These are phyloP conservation scores for Marmota monax DNA, from an alignment of 2,113 vertebrate genomes.

Conservation along the genomic window DNA sequence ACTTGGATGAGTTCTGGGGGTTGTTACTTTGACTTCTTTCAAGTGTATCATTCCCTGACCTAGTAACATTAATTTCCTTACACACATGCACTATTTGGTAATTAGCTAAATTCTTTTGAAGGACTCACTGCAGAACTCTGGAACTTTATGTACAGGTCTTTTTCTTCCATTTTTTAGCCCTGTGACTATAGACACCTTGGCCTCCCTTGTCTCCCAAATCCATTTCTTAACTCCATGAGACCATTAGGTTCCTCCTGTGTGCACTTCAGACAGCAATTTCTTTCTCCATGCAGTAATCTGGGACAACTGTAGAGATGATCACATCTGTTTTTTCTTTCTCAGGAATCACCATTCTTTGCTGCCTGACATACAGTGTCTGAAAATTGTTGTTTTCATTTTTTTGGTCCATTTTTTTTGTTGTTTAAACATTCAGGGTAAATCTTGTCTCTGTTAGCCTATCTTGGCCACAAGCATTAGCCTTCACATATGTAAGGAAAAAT, in stretches of 20 bases:
- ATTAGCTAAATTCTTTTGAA: constrained; percentile 22
- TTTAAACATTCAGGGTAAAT: not conserved
- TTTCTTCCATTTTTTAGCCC: not conserved
- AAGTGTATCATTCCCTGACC: not conserved
- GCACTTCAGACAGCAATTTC: not conserved
- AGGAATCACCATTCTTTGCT: constrained; percentile 35
- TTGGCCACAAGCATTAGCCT: constrained; percentile 3
- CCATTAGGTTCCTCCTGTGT: not conserved
- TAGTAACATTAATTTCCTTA: not conserved
- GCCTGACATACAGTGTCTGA: not conserved
- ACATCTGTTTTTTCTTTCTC: not conserved
- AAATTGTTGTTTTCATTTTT: constrained; percentile 28
- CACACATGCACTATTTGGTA: not conserved
- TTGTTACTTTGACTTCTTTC: not conserved
- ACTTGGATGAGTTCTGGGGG: not conserved
- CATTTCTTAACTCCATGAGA: constrained; percentile 37
- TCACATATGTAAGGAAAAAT: not conserved
- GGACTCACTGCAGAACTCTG: not conserved
- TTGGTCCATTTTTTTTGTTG: constrained; percentile 5
- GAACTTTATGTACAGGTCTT: not conserved
- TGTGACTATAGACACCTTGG: not conserved
- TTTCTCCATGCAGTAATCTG: not conserved
- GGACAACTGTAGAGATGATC: not conserved
- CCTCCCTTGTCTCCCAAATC: not conserved
- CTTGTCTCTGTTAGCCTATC: not conserved